Evolutionary conservation across 2,888 invertebrate species (phyloP).

Genomic region (Pristionchus maxplancki): DNA sequence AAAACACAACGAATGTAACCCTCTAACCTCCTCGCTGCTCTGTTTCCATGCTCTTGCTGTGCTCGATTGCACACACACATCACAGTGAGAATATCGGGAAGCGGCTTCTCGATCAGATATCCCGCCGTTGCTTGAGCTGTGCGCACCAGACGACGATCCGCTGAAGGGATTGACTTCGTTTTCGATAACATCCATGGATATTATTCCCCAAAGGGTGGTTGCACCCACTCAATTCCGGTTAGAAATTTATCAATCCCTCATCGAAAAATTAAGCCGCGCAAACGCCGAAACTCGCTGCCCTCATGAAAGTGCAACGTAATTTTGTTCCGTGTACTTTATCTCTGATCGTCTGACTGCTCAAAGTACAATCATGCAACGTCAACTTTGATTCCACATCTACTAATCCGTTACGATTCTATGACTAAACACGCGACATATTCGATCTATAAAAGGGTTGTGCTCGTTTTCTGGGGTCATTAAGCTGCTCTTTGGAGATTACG

Average conservation of each 20-base stretch:
- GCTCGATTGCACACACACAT: conserved; percentile 76
- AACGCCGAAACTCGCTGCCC: background rate
- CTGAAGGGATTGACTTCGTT: no score
- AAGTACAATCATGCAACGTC: no score
- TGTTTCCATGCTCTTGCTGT: conserved; percentile 65
- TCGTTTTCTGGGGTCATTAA: background rate
- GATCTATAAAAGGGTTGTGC: background rate
- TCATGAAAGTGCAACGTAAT: background rate
- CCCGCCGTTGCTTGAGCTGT: conserved; percentile 31
- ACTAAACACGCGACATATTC: background rate
- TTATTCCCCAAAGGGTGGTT: background rate
- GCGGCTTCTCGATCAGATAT: conserved; percentile 57
- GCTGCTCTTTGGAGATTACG: background rate
- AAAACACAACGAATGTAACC: background rate
- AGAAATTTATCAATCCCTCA: background rate
- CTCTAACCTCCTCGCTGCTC: conserved; percentile 32
- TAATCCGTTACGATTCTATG: background rate
- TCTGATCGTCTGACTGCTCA: background rate
- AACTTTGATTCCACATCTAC: no score
- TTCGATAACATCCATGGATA: no score
- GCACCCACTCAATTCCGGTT: background rate
- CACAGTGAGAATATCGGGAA: conserved; percentile 62
- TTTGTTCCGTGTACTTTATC: background rate
- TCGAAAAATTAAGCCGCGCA: no score
- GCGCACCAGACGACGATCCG: conserved; percentile 46